A percentile compares a stretch with the other conserved stretches of the same genome.
Conservation (phyloP, 1,140 invertebrate species). For the Atta cephalotes region DNA sequence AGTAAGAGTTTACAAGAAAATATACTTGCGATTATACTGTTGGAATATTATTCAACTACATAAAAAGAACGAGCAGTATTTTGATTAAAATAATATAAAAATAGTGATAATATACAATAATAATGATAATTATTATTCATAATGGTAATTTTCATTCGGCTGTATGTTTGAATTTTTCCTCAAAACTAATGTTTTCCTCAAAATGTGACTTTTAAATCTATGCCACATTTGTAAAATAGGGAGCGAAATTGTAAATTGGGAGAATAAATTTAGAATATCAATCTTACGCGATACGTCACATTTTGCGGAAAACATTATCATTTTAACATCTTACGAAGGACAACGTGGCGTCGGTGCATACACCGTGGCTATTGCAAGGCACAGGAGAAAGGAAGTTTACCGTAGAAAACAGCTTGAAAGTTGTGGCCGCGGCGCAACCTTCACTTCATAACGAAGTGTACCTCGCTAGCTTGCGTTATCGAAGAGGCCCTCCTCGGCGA, state of each 20-base stretch:
- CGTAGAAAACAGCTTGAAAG: constrained; percentile 70
- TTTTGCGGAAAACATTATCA: constrained; percentile 54
- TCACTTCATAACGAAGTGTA: constrained; percentile 51
- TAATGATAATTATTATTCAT: neutral
- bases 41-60: neutral
- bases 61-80: neutral
- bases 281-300: neutral
- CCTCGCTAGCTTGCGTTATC: constrained; percentile 6
- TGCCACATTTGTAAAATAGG: neutral
- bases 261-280: neutral
- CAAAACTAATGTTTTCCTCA: neutral
- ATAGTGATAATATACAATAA: neutral
- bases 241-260: neutral
- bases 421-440: constrained; percentile 48
- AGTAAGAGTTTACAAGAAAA: neutral
- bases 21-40: neutral
- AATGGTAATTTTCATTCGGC: neutral
- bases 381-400: constrained; percentile 68
- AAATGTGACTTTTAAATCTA: neutral
- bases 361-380: constrained; percentile 19
- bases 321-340: constrained; percentile 66
- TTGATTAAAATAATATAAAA: neutral
- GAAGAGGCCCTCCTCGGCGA: neutral
- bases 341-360: neutral
- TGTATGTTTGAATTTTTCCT: neutral